A percentile compares a stretch with the other conserved stretches of the same genome.
phyloP scores from a whole-genome alignment of 1,140 invertebrate species.

The Magallana gigas region DNA sequence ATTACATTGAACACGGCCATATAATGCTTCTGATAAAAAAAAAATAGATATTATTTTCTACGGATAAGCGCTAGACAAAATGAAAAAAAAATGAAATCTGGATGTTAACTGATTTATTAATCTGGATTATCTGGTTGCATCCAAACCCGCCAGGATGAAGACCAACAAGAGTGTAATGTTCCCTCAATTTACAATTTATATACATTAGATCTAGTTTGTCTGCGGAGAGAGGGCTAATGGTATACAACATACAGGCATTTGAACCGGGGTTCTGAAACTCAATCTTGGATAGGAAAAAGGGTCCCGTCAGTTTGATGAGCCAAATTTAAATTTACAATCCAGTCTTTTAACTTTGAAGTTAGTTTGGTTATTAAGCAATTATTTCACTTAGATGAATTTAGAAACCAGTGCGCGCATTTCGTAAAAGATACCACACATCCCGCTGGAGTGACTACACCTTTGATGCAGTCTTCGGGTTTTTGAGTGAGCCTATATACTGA shows the following conservation, averaged over 20 bases:
- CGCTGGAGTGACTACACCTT: constrained; percentile 5
- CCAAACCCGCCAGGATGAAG: background rate
- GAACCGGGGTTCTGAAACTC: constrained; percentile 8
- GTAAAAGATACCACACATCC: constrained; percentile 5
- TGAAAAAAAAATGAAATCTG: no score
- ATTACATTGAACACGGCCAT: no score
- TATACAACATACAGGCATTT: constrained; percentile 27
- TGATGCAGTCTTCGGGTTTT: constrained; percentile 9
- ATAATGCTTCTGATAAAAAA: no score
- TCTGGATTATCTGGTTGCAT: background rate
- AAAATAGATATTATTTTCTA: no score
- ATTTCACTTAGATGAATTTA: constrained; percentile 23
- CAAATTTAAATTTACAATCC: constrained; percentile 29
- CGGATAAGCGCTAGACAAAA: no score
- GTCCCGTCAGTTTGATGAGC: constrained; percentile 22
- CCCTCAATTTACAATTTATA: constrained; percentile 34
- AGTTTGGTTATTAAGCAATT: constrained; percentile 32
- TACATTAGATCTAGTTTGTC: constrained; percentile 20
- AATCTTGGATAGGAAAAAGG: constrained; percentile 9
- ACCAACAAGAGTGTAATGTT: constrained; percentile 3
- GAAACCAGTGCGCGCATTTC: background rate
- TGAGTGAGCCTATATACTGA: background rate
- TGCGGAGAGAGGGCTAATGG: background rate
- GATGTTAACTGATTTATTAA: background rate
- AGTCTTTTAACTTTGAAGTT: constrained; percentile 26